Evolutionary conservation across 2,888 invertebrate species (phyloP), one percentile per base, ranked within the genome.

Genomic region (Xestia sexstrigata): DNA sequence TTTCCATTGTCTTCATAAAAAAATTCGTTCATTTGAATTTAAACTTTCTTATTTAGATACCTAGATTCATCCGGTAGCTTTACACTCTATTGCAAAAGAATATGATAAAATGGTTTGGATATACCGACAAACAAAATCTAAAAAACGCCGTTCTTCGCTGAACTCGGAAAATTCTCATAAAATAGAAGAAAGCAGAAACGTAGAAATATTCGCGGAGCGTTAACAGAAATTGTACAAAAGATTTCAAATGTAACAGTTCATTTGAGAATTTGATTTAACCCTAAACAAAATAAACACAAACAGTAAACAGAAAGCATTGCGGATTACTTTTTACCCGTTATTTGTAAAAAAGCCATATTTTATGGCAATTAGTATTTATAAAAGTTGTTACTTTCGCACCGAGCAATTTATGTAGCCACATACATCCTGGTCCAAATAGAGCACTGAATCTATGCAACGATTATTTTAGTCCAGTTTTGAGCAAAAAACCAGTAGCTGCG

Each of bases 401-500:
- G 20, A 70, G 42, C 68, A 74, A 78, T 82, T 77, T 70, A 84
- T 72, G 52, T 35, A 72, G 39, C 70, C 60, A 69, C 60, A 81
- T 52, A 66, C 68, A 74, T 62, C 47, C 45, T 2, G n/a, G 35
- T 45, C 0, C 62, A 62, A 78, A 69, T 66, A 65, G 20, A 83
- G n/a, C 69, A 63, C 15, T 66, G 76, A 69, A 72, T 73, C 26
- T 13, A 52, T 35, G 65, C 45, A 63, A 20, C 83, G 45, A 86
- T 83, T 86, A 86, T 78, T 86, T 86, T 35, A 47, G 35, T 30
- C 23, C 55, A 0, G n/a, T 83, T 78, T 82, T 45, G 62, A 70
- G 58, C 30, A 5, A 69, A 77, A 66, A 70, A 74, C 78, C 60
- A 55, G 70, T 78, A 35, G 72, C 68, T 62, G 47, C 63, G 26